Evolutionary conservation across 2,113 vertebrate genomes (phyloP).

Genomic region (Datnioides undecimradiatus): DNA sequence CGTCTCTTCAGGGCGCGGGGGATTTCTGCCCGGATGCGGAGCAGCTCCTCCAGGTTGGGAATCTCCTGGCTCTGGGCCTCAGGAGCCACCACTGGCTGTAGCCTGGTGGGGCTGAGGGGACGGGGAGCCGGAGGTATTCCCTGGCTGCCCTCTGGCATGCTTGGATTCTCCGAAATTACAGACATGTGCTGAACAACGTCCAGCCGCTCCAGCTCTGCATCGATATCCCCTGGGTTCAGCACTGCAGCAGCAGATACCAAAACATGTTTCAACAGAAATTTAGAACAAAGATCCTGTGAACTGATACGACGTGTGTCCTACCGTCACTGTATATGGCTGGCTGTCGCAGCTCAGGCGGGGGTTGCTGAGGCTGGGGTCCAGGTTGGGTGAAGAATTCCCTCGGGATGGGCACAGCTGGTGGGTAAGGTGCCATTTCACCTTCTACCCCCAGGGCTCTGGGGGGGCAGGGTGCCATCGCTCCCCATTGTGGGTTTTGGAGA

Average conservation of each 20-base stretch:
- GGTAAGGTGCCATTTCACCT: conserved; percentile 37
- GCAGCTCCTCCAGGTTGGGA: conserved; percentile 85
- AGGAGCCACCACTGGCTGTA: conserved; percentile 89
- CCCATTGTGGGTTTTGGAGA: conserved; percentile 86
- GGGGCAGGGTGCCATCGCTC: background rate
- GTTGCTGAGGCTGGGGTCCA: conserved; percentile 31
- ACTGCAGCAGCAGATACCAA: conserved; percentile 61
- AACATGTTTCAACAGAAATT: background rate
- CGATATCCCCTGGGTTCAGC: conserved; percentile 76
- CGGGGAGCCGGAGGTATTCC: conserved; percentile 69
- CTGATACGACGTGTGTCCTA: conserved; percentile 46
- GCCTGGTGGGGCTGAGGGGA: conserved; percentile 90
- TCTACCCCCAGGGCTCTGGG: conserved; percentile 41
- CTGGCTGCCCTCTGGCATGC: background rate
- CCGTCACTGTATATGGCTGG: conserved; percentile 78
- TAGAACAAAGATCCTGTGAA: background rate
- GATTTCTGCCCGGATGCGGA: conserved; percentile 89
- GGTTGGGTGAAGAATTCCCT: conserved; percentile 65
- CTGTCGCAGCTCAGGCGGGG: conserved; percentile 71
- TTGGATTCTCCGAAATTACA: conserved; percentile 58
- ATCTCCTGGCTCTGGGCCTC: conserved; percentile 82
- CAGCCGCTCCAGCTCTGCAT: conserved; percentile 85
- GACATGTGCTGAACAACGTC: conserved; percentile 53
- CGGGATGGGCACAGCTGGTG: conserved; percentile 16
- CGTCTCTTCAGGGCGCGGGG: conserved; percentile 90